Base-by-base conservation (phyloP, 2,113 vertebrate species). In the Xiphias gladius region DNA sequence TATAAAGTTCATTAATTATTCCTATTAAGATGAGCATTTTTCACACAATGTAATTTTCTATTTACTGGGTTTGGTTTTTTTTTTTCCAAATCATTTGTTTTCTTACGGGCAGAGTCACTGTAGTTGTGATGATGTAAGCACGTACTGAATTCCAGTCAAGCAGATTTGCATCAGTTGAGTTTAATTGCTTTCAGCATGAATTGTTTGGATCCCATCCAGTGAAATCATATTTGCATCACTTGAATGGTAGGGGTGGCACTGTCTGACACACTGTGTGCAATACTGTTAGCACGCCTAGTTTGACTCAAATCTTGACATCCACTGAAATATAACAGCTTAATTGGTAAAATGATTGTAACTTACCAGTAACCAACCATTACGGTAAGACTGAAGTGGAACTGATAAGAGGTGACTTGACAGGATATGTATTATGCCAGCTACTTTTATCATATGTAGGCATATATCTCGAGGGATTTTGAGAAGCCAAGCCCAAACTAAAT, bases 171-270 rank as follows among this genome's bases (percentile, higher is more conserved):
- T 86, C 79, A 87, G 65, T 65, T 48, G 65, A 80, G 14, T 55
- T 80, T 70, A 71, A 85, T 71, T 80, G 65, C 48, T 82, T 73
- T 83, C 71, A 80, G 80, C 80, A 64, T 50, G 35, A 72, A 82
- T 58, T 9, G 24, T 66, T 74, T 77, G 63, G 74, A 70, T 75
- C 70, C 43, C 48, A 28, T 79, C 77, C 67, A 65, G 59, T 50
- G n/a, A 82, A 81, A 61, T 74, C 68, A 71, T 30, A 54, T 84
- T 90, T 88, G 73, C 78, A 86, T 90, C 84, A 86, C 46, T 67
- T 58, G 52, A 77, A 83, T 55, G 22, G 35, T 4, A 69, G 13
- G 52, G 50, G 62, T 55, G 67, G 13, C 70, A 39, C 48, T 39
- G 19, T 62, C 22, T 74, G 64, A 62, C 73, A 66, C 55, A 39